Evolutionary conservation across 2,888 invertebrate species (phyloP), one percentile per base, ranked within the genome.

Genomic region (Meta bourneti): DNA sequence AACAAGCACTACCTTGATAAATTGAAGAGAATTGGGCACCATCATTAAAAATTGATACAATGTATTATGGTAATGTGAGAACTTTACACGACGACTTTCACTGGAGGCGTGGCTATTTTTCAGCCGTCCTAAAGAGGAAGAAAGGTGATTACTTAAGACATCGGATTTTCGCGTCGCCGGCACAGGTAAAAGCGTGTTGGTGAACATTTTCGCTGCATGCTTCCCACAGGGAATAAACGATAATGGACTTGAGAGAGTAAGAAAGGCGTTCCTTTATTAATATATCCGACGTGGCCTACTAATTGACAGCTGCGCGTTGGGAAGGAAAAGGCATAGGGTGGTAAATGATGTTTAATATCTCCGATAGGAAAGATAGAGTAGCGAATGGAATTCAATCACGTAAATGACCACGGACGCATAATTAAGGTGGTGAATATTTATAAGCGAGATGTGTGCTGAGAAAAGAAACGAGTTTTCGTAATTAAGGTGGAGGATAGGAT

Each of bases 281-380:
- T 74, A 34, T 19, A 52, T 20, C 34, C 11, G 51, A 83, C 72
- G 83, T 74, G 72, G 83, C 52, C 20, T 13, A 19, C 72, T 78
- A 72, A 83, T 52, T 83, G 83, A 72, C 83, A 83, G 61, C 61
- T 61, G 34, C 34, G 34, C 34, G 34, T 2, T 61, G 61, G 61
- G 61, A 9, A 61, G 61, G 16, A 11, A 20, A 20, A 34, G 51
- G 51, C 51, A 16, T 54, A 51, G 74, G 20, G 20, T 52, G 61
- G 52, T 83, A 72, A 83, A 83, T 83, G 83, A 20, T 74, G 83
- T 20, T 72, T 72, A 83, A 74, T 83, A 71, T 83, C 20, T 72
- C 72, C 7, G 83, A 34, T 7, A 49, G 7, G 72, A 52, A 71
- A 74, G 34, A 71, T 49, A 52, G 20, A 52, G 81, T 48, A 16